Conservation (phyloP, 2,888 invertebrate genomes). For the Cephus nigrinus region DNA sequence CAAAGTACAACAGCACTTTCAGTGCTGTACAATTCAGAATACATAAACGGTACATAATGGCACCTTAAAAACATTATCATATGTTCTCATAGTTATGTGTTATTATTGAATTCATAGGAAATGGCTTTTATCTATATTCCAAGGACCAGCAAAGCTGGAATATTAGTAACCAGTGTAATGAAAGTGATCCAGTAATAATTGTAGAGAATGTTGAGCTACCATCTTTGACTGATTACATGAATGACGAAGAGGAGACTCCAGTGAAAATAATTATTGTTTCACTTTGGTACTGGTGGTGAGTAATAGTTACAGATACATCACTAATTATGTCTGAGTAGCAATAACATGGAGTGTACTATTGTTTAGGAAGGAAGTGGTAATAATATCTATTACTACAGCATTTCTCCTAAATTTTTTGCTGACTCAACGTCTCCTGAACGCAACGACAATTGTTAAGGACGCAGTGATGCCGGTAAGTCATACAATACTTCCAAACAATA, state of each 20-base stretch:
- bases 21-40: slow-evolving; percentile 79
- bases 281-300: slow-evolving; percentile 82
- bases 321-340: background rate
- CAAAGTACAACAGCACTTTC: slow-evolving; percentile 75
- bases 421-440: slow-evolving; percentile 65
- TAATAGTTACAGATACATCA: slow-evolving; percentile 22
- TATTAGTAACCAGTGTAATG: slow-evolving; percentile 65
- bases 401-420: slow-evolving; percentile 77
- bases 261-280: slow-evolving; percentile 79
- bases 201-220: slow-evolving; percentile 22
- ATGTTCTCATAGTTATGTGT: background rate
- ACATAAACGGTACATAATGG: slow-evolving; percentile 72
- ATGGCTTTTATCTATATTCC: slow-evolving; percentile 83
- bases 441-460: slow-evolving; percentile 45
- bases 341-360: background rate
- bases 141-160: slow-evolving; percentile 69
- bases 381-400: slow-evolving; percentile 80
- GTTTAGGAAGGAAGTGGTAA: slow-evolving; percentile 79
- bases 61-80: background rate
- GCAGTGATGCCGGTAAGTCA: slow-evolving; percentile 49
- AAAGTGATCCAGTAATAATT: slow-evolving; percentile 23
- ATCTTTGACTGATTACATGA: slow-evolving; percentile 41
- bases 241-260: slow-evolving; percentile 70
- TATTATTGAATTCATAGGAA: slow-evolving; percentile 66
- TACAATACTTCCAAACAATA: background rate